Conservation (phyloP, 2,888 invertebrate genomes). For the Trissolcus japonicus region DNA sequence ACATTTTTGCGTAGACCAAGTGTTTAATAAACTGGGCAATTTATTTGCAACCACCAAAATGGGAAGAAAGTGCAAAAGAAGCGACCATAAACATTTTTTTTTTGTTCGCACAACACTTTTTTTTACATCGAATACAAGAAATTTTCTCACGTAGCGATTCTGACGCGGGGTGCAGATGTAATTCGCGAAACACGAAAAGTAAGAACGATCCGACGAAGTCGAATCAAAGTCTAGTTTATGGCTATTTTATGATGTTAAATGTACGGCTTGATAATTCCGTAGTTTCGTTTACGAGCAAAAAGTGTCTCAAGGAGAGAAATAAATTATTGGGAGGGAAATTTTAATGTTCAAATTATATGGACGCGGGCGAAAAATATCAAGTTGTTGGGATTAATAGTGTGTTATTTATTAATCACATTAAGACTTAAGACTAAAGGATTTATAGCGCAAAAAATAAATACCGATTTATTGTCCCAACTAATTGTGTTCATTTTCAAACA, state of each 20-base stretch:
- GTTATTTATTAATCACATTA: constrained; percentile 43
- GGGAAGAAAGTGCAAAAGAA: constrained; percentile 31
- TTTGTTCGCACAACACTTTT: constrained; percentile 7
- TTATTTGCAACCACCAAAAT: constrained; percentile 54
- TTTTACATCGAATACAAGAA: constrained; percentile 37
- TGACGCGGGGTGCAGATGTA: constrained; percentile 42
- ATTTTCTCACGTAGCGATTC: constrained; percentile 35
- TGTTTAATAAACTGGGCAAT: constrained; percentile 63
- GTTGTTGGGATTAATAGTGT: constrained; percentile 36
- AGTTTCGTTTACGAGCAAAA: constrained; percentile 52
- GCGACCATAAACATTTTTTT: constrained; percentile 66
- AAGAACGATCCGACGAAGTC: constrained; percentile 66
- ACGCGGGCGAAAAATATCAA: constrained; percentile 30
- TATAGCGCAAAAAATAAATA: too few relatives aligned
- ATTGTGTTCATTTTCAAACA: too few relatives aligned
- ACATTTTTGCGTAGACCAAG: constrained; percentile 35
- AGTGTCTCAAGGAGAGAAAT: constrained; percentile 47
- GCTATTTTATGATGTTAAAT: constrained; percentile 65
- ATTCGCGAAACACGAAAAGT: constrained; percentile 57
- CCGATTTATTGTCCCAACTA: too few relatives aligned
- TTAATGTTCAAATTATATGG: constrained; percentile 48
- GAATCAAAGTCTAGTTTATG: constrained; percentile 70
- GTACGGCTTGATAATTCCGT: constrained; percentile 42
- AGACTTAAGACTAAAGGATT: neutral
- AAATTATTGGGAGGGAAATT: constrained; percentile 39